phyloP scores from a whole-genome alignment of 2,888 invertebrate species.

The Stramonita haemastoma region DNA sequence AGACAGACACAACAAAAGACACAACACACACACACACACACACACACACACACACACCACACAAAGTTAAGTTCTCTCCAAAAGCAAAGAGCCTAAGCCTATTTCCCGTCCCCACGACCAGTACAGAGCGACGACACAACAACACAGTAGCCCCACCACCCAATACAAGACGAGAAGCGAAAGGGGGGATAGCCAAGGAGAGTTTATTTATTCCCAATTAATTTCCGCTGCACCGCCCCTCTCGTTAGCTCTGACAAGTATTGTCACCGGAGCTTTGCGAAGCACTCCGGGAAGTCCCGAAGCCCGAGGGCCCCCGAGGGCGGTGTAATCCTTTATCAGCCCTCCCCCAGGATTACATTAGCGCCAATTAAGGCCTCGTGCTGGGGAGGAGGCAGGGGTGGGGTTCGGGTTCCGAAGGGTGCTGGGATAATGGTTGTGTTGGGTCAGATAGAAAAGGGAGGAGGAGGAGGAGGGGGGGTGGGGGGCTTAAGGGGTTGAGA shows the following conservation, averaged over 20 bases:
- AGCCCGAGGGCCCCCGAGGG: slow-evolving; percentile 44
- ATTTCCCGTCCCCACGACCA: neutral
- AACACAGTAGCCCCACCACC: neutral
- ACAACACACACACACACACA: too few relatives aligned
- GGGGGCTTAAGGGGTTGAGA: neutral
- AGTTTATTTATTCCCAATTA: slow-evolving; percentile 51
- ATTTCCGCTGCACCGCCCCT: slow-evolving; percentile 51
- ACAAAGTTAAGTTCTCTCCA: neutral
- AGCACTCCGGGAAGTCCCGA: slow-evolving; percentile 46
- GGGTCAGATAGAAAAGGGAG: neutral
- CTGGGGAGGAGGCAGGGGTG: neutral
- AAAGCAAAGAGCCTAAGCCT: neutral
- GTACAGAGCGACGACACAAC: neutral
- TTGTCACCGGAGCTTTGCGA: slow-evolving; percentile 47
- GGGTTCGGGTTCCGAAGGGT: neutral
- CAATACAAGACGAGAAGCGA: neutral
- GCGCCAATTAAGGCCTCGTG: slow-evolving; percentile 45
- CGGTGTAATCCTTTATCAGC: slow-evolving; percentile 46
- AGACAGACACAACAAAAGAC: too few relatives aligned
- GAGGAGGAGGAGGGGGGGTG: neutral
- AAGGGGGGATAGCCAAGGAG: neutral
- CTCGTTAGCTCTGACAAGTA: slow-evolving; percentile 49
- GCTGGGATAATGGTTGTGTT: slow-evolving; percentile 8
- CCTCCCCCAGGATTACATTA: slow-evolving; percentile 47
- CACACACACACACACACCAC: neutral